Evolutionary conservation across 2,797 vertebrate genomes (phyloP).

Genomic region (Balearica regulorum): DNA sequence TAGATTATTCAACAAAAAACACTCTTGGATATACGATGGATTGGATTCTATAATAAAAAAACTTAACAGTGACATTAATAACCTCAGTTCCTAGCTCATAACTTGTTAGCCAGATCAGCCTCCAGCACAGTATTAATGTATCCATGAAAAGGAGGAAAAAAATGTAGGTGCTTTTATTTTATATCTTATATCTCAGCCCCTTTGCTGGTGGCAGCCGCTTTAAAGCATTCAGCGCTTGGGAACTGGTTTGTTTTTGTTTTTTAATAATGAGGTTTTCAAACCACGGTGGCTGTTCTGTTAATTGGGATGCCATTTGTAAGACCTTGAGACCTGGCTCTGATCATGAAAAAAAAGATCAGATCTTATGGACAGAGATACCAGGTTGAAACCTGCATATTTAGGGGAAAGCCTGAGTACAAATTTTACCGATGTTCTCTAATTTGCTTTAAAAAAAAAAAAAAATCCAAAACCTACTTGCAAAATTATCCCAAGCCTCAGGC

Average conservation of each 20-base stretch:
- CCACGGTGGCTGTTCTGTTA: slow-evolving; percentile 7
- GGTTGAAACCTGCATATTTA: slow-evolving; percentile 19
- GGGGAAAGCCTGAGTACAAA: not conserved
- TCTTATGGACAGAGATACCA: not conserved
- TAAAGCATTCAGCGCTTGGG: slow-evolving; percentile 7
- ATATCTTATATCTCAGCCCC: slow-evolving; percentile 7
- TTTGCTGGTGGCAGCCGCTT: slow-evolving; percentile 46
- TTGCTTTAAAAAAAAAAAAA: not conserved
- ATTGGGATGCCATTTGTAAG: slow-evolving; percentile 43
- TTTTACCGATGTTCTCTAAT: not conserved
- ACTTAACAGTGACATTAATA: slow-evolving; percentile 50
- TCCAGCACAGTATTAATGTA: slow-evolving; percentile 53
- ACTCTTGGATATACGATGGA: slow-evolving; percentile 6
- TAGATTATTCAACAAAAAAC: slow-evolving; percentile 18
- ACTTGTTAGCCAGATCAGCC: slow-evolving; percentile 66
- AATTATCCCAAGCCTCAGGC: slow-evolving; percentile 17
- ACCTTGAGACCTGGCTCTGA: slow-evolving; percentile 43
- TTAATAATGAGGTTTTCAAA: slow-evolving; percentile 15
- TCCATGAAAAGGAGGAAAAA: slow-evolving; percentile 24
- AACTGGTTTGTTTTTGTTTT: slow-evolving; percentile 35
- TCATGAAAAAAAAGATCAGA: slow-evolving; percentile 21
- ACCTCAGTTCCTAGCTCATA: slow-evolving; percentile 38
- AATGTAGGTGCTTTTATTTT: slow-evolving; percentile 49
- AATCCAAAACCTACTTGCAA: not conserved
- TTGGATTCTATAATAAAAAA: slow-evolving; percentile 19